Evolutionary conservation across 1,140 invertebrate genomes (phyloP).

Genomic region (Drosophila varians): DNA sequence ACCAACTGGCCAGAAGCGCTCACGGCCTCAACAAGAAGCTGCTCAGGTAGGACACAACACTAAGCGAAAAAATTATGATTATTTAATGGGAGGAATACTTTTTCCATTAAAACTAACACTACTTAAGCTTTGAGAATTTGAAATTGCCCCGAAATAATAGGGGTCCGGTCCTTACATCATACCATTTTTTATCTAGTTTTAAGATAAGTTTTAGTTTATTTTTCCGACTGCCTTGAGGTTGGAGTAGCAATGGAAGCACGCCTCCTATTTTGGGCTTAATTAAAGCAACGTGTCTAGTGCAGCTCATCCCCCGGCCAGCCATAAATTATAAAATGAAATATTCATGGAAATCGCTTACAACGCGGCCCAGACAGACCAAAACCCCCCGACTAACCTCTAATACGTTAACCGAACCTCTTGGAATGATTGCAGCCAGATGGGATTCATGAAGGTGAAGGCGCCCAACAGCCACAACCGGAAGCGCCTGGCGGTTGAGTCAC

Average conservation of each 20-base stretch:
- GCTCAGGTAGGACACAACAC: constrained; percentile 65
- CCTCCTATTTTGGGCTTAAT: constrained; percentile 72
- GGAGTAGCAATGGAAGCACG: neutral
- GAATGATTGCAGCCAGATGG: constrained; percentile 83
- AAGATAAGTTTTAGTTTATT: neutral
- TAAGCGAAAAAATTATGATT: neutral
- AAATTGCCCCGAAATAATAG: too few relatives aligned
- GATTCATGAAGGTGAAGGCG: constrained; percentile 85
- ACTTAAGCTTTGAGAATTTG: too few relatives aligned
- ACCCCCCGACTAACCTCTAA: constrained; percentile 13
- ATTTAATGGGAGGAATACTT: neutral
- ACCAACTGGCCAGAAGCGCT: constrained; percentile 57
- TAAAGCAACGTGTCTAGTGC: constrained; percentile 60
- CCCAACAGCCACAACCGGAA: constrained; percentile 88
- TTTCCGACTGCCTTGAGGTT: neutral
- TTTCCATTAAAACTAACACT: neutral
- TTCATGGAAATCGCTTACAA: constrained; percentile 66
- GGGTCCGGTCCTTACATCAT: too few relatives aligned
- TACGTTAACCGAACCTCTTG: constrained; percentile 1
- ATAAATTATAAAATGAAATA: constrained; percentile 77
- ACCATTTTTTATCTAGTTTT: too few relatives aligned
- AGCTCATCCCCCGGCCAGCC: constrained; percentile 26
- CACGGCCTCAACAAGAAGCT: constrained; percentile 78
- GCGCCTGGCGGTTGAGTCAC: constrained; percentile 88
- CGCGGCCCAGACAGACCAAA: constrained; percentile 16